Conservation (phyloP, 2,888 invertebrate species). For the Aphidoletes aphidimyza region DNA sequence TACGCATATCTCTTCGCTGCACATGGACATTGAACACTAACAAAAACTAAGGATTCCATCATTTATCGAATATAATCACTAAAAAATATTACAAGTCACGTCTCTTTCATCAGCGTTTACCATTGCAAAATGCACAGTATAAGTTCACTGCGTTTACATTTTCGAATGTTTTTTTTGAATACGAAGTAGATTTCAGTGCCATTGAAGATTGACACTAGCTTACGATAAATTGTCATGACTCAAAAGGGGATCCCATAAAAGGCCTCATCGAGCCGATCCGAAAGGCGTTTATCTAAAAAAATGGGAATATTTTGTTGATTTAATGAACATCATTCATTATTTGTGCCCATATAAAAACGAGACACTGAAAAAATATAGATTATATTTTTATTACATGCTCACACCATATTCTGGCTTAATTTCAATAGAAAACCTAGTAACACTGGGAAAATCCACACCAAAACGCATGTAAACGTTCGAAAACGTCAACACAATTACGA, state of each 20-base stretch:
- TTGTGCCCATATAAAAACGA: background rate
- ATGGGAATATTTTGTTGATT: conserved; percentile 1
- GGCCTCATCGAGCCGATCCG: background rate
- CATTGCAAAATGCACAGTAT: background rate
- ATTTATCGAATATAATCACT: too few relatives aligned
- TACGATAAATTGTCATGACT: background rate
- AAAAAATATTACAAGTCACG: conserved; percentile 17
- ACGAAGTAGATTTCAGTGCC: too few relatives aligned
- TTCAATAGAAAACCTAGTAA: background rate
- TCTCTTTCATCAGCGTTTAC: background rate
- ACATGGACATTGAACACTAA: background rate
- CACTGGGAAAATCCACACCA: background rate
- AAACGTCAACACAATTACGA: conserved; percentile 5
- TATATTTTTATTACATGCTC: too few relatives aligned
- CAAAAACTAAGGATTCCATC: background rate
- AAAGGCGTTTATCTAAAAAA: background rate
- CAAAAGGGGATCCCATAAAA: background rate
- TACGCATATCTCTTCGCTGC: too few relatives aligned
- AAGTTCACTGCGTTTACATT: too few relatives aligned
- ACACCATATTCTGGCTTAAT: too few relatives aligned
- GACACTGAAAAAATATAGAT: background rate
- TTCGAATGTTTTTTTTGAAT: too few relatives aligned
- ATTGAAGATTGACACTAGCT: too few relatives aligned
- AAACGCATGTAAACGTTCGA: background rate
- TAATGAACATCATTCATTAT: conserved; percentile 37